Evolutionary conservation across 2,113 vertebrate genomes (phyloP), one percentile per base, ranked within the genome.

Genomic region (Dascyllus trimaculatus): DNA sequence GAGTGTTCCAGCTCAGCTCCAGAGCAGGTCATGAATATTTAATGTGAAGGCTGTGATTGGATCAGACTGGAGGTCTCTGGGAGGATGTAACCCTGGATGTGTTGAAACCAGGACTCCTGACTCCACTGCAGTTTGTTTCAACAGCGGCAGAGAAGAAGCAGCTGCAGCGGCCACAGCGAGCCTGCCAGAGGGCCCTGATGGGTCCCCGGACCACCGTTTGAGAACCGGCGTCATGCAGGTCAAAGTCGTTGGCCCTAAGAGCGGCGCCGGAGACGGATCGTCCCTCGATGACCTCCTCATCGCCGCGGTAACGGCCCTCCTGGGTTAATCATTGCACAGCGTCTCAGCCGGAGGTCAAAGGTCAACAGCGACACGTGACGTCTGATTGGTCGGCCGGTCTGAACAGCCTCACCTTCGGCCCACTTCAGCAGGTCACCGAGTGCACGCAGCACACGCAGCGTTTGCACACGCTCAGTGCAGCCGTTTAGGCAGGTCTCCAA

Each of bases 301-400:
- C 54, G 26, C 4, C 22, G 43, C 52, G 13, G 11, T 0, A n/a
- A 59, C 11, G 32, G 19, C 21, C 45, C 17, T 38, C 14, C 45
- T n/a, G 43, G 62, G 32, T 68, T 68, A 83, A 43, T 71, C 15
- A 84, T 86, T 71, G 19, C 52, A 21, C 22, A 45, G 58, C 49
- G 0, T 11, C 24, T 53, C 45, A 22, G n/a, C 13, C 15, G 5
- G 13, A 53, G 80, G 80, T 85, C 43, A 83, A 81, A 78, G 78
- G 65, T 86, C 63, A 76, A 4, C 40, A 3, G 40, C 40, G 54
- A 67, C 29, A 11, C 48, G 40, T 75, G 48, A 26, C 32, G 53
- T 32, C 26, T 66, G 65, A 67, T n/a, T 15, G 11, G 26, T 29
- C 26, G 26, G 1, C 32, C 4, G 32, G 32, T 32, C 32, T 35